Evolutionary conservation across 2,797 vertebrate genomes (phyloP).

Genomic region (Martes flavigula): DNA sequence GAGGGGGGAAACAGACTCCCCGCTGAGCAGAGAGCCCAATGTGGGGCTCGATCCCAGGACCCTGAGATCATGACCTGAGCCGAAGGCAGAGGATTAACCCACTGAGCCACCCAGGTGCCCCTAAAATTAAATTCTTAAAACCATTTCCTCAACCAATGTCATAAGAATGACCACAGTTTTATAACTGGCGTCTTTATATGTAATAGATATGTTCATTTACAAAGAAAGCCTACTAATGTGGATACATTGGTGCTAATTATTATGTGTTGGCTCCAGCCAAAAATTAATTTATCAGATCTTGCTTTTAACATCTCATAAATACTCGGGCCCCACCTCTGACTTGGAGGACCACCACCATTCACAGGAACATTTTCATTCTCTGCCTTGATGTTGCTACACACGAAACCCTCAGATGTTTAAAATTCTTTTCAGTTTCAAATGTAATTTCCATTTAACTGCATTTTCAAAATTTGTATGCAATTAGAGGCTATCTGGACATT

Average conservation of each 20-base stretch:
- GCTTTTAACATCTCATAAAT: slow-evolving; percentile 17
- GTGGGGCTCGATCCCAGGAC: too few relatives aligned
- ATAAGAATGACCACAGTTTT: not conserved
- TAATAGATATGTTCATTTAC: not conserved
- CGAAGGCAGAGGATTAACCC: too few relatives aligned
- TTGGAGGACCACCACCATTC: not conserved
- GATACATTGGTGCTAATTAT: not conserved
- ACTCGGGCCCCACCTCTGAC: not conserved
- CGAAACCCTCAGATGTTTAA: not conserved
- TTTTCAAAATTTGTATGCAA: not conserved
- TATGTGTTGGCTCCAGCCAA: not conserved
- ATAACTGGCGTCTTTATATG: not conserved
- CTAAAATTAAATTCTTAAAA: not conserved
- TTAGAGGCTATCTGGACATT: not conserved
- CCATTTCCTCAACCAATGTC: not conserved
- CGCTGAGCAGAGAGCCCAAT: too few relatives aligned
- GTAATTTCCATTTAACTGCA: not conserved
- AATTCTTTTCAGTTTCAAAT: not conserved
- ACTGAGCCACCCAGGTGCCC: too few relatives aligned
- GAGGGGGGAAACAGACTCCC: too few relatives aligned
- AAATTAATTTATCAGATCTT: not conserved
- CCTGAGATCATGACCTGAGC: too few relatives aligned
- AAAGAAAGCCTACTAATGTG: not conserved
- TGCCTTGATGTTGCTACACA: not conserved
- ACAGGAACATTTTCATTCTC: not conserved